phyloP scores from a whole-genome alignment of 2,888 invertebrate species.

The Smittia aterrima region DNA sequence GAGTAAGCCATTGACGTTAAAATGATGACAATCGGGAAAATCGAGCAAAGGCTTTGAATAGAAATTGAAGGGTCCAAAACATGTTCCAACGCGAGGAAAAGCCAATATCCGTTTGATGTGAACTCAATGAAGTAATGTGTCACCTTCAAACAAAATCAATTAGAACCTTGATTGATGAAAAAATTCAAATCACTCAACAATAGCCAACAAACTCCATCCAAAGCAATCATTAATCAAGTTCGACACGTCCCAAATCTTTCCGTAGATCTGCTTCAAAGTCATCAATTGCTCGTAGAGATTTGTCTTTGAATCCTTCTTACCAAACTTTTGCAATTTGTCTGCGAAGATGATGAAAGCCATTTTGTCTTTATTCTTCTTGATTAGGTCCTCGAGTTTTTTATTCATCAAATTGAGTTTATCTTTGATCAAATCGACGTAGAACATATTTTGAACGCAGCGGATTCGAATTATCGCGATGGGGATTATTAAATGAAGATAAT shows the following conservation, averaged over 20 bases:
- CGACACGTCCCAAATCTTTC: conserved; percentile 47
- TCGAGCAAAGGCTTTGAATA: conserved; percentile 45
- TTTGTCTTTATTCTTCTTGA: conserved; percentile 42
- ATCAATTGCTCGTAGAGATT: conserved; percentile 45
- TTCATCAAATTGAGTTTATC: conserved; percentile 43
- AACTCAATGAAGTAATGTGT: conserved; percentile 49
- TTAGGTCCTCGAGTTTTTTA: conserved; percentile 43
- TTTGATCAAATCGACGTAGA: conserved; percentile 43
- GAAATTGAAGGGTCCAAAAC: conserved; percentile 23
- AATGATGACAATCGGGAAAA: conserved; percentile 44
- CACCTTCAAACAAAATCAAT: not conserved
- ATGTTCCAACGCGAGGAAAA: conserved; percentile 45
- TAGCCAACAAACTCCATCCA: conserved; percentile 50
- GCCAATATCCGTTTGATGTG: conserved; percentile 50
- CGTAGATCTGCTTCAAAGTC: conserved; percentile 47
- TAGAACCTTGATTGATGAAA: not conserved
- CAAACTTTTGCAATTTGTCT: conserved; percentile 30
- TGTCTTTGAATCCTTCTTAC: not conserved
- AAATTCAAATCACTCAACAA: conserved; percentile 43
- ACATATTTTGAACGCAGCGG: conserved; percentile 47
- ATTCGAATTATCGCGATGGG: conserved; percentile 42
- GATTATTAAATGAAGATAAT: conserved; percentile 34
- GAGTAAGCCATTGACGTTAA: conserved; percentile 45
- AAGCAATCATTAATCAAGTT: conserved; percentile 47
- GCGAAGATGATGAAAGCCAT: conserved; percentile 25